Base-by-base conservation (phyloP, 2,797 vertebrate species). In the Ambastaia sidthimunki region DNA sequence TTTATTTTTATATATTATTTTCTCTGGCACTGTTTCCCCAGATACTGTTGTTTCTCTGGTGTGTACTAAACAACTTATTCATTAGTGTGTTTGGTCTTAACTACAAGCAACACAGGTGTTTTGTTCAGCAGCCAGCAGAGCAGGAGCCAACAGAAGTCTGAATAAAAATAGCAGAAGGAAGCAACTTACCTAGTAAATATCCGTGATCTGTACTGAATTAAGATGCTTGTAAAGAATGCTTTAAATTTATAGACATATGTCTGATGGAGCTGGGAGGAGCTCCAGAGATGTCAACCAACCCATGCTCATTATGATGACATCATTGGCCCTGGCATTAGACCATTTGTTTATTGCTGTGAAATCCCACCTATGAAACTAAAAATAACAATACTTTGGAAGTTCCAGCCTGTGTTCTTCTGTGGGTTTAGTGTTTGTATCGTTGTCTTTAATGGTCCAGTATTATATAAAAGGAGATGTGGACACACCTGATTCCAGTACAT, bases 251-350 rank as follows among this genome's bases (percentile, higher is more conserved):
- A 70, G 90, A 84, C 86, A 87, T 85, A 85, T 80, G 23, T 18
- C 80, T 5, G n/a, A 4, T 23, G 3, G 11, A 0, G 21, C 75
- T 81, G 81, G 93, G 93, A 89, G 92, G 92, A 91, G 91, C 86
- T 83, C 1, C 5, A 67, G 79, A 76, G 87, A 82, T 85, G 7
- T 1, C 31, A 65, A 11, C 52, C 80, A 47, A 47, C 23, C 55
- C 9, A 34, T 67, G 68, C 18, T 6, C 54, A 73, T 48, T 44
- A 28, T 19, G 3, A 28, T 89, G 81, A 89, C 74, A 82, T 89
- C 82, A 90, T 12, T 76, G 48, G 19, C 15, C 63, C 7, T 52
- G 6, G 75, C 10, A 11, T 25, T 4, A 1, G 0, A 86, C 25
- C 87, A 75, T 78, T 25, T 62, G 73, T 7, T 63, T 69, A 31